Percentiles rank a stretch among this genome's conserved stretches.
phyloP scores from a whole-genome alignment of 2,888 invertebrate species.

The Uloborus plumipes region DNA sequence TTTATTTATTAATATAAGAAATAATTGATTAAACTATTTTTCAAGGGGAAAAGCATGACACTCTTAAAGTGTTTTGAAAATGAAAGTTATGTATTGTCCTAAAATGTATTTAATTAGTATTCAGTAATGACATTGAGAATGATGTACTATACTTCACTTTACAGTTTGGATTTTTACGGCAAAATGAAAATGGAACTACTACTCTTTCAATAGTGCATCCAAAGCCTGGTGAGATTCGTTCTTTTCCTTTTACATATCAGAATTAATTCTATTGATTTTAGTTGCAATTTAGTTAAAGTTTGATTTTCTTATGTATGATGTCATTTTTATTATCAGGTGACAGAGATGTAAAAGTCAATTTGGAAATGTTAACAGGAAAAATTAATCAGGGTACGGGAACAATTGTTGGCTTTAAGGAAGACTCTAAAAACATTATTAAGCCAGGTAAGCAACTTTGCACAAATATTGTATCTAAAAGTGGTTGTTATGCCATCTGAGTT shows the following conservation, averaged over 20 bases:
- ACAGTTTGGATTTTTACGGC: conserved; percentile 86
- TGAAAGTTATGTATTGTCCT: no score
- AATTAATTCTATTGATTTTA: not conserved
- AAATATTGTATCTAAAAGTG: no score
- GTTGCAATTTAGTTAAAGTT: not conserved
- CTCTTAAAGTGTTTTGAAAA: no score
- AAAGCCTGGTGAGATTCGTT: conserved; percentile 35
- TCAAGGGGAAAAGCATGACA: no score
- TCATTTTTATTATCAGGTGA: conserved; percentile 30
- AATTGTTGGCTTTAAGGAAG: conserved; percentile 85
- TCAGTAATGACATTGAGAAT: no score
- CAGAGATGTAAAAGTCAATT: conserved; percentile 77
- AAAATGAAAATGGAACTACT: conserved; percentile 89
- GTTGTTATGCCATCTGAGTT: no score
- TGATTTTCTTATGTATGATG: not conserved
- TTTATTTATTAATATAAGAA: no score
- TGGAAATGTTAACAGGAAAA: conserved; percentile 84
- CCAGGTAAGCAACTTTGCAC: conserved; percentile 73
- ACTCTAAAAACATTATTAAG: conserved; percentile 88
- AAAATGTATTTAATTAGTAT: no score
- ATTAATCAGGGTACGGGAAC: conserved; percentile 84
- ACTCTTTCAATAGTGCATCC: conserved; percentile 87
- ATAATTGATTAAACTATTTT: no score
- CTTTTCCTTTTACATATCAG: not conserved
- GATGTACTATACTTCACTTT: conserved; percentile 11